phyloP scores from a whole-genome alignment of 2,113 vertebrate species.

The Hippopotamus amphibius region DNA sequence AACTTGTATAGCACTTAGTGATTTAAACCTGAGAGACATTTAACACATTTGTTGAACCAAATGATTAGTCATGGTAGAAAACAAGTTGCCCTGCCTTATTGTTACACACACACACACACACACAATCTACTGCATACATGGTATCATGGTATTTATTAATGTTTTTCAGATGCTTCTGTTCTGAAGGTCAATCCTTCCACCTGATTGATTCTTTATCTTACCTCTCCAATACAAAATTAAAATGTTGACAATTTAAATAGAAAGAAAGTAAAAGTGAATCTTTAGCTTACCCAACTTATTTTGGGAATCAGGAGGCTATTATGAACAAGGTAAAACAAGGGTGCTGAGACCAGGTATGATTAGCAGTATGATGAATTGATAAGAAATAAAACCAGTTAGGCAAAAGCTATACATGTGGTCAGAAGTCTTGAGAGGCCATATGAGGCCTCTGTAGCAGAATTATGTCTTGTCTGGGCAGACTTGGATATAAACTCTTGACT shows the following conservation, averaged over 20 bases:
- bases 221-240: background rate
- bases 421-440: constrained; percentile 6
- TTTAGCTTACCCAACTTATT: background rate
- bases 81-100: background rate
- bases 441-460: background rate
- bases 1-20: background rate
- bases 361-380: background rate
- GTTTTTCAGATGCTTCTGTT: constrained; percentile 22
- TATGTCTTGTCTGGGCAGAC: background rate
- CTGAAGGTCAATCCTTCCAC: background rate
- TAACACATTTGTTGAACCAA: background rate
- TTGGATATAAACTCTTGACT: background rate
- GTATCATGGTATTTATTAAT: background rate
- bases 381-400: background rate
- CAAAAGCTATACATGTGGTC: background rate
- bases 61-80: constrained; percentile 18
- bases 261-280: background rate
- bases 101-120: background rate
- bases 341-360: background rate
- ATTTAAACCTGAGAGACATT: constrained; percentile 6
- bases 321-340: background rate
- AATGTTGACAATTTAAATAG: background rate
- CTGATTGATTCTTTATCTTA: background rate
- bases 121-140: background rate
- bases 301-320: background rate